A percentile compares a stretch with the other conserved stretches of the same genome.
Conservation (phyloP, 2,797 vertebrate genomes). For the Malacoctenus gilli region DNA sequence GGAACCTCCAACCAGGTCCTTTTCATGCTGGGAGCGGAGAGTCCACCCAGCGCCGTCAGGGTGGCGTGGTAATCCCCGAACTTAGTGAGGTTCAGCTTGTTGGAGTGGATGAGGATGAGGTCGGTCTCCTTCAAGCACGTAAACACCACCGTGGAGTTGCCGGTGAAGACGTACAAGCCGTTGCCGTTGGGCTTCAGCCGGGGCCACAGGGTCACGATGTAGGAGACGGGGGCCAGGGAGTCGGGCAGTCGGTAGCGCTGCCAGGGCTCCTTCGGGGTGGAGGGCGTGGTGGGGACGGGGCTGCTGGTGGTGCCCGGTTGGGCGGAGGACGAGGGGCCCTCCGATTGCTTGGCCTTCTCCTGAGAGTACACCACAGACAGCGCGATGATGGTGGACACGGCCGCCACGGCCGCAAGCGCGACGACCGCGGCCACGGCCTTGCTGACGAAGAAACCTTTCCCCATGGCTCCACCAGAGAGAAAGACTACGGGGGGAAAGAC, state of each 20-base stretch:
- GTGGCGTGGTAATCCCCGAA: constrained; percentile 8
- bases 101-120: constrained; percentile 88
- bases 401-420: constrained; percentile 70
- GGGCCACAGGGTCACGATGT: constrained; percentile 69
- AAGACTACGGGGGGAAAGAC: constrained; percentile 13
- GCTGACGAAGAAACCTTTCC: constrained; percentile 87
- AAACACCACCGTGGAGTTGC: constrained; percentile 60
- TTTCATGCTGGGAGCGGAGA: constrained; percentile 46
- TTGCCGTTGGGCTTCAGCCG: constrained; percentile 46
- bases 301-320: constrained; percentile 50
- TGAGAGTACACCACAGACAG: constrained; percentile 86
- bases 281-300: constrained; percentile 71
- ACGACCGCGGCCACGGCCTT: constrained; percentile 75
- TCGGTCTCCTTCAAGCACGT: constrained; percentile 64
- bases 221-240: constrained; percentile 55
- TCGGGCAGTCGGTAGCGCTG: constrained; percentile 71
- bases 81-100: constrained; percentile 85
- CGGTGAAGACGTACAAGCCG: constrained; percentile 63
- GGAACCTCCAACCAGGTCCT: constrained; percentile 57
- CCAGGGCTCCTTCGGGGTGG: constrained; percentile 72
- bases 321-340: background rate
- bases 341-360: constrained; percentile 80
- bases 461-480: constrained; percentile 79
- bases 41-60: constrained; percentile 8
- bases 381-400: constrained; percentile 83